Evolutionary conservation across 2,797 vertebrate genomes (phyloP).

Genomic region (Amniataba percoides): DNA sequence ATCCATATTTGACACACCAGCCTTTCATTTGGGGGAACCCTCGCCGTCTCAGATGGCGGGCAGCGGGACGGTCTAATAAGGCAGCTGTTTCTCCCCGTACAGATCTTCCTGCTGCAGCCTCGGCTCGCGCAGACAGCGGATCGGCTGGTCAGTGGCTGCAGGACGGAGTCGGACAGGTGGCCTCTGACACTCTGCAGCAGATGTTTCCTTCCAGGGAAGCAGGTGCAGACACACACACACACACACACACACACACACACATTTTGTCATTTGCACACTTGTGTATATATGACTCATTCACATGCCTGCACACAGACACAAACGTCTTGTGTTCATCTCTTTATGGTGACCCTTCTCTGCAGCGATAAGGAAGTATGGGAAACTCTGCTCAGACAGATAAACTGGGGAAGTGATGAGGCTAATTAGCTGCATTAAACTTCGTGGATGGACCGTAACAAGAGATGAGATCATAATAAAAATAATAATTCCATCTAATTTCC

Average conservation of each 20-base stretch:
- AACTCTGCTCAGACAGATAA: slow-evolving; percentile 32
- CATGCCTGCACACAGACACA: slow-evolving; percentile 46
- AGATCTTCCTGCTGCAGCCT: slow-evolving; percentile 31
- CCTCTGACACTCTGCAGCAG: slow-evolving; percentile 76
- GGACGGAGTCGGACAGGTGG: slow-evolving; percentile 72
- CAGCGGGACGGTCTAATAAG: not conserved
- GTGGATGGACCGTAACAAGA: not conserved
- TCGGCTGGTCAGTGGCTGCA: slow-evolving; percentile 32
- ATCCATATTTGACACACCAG: slow-evolving; percentile 2
- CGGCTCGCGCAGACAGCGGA: slow-evolving; percentile 34
- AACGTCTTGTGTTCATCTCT: slow-evolving; percentile 50
- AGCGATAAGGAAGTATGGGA: slow-evolving; percentile 48
- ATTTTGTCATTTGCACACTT: slow-evolving; percentile 30
- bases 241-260: slow-evolving; percentile 20
- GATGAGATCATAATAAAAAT: not conserved
- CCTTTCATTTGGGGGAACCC: slow-evolving; percentile 17
- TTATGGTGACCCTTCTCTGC: slow-evolving; percentile 67
- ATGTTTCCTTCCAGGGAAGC: slow-evolving; percentile 78
- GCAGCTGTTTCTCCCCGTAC: slow-evolving; percentile 45
- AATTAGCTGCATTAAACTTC: slow-evolving; percentile 21
- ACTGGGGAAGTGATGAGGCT: slow-evolving; percentile 30
- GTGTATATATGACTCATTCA: slow-evolving; percentile 47
- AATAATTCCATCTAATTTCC: not conserved
- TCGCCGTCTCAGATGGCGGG: slow-evolving; percentile 11
- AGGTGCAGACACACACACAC: slow-evolving; percentile 70